Percentiles rank a stretch among this genome's conserved stretches.
Evolutionary conservation across 1,140 invertebrate species (phyloP).

Genomic region (Hydropsyche tenuis): DNA sequence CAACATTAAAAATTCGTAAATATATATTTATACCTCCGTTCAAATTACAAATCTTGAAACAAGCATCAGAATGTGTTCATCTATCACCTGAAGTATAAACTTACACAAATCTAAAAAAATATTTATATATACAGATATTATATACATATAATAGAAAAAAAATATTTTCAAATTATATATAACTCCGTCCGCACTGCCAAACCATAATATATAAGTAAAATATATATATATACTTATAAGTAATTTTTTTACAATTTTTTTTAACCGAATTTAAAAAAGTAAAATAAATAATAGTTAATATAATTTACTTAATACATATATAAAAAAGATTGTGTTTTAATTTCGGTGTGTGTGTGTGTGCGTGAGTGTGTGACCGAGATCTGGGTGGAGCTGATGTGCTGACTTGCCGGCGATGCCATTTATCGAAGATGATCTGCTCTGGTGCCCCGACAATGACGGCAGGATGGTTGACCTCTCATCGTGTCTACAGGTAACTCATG

Average conservation of each 20-base stretch:
- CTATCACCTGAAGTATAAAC: conserved; percentile 42
- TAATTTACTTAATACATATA: too few species aligned
- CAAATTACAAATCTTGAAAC: conserved; percentile 22
- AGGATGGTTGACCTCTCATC: conserved; percentile 89
- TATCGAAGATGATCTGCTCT: conserved; percentile 90
- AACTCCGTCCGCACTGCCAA: conserved; percentile 45
- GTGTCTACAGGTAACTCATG: conserved; percentile 77
- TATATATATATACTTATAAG: conserved; percentile 2
- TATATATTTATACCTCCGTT: conserved; percentile 12
- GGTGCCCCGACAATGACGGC: conserved; percentile 90
- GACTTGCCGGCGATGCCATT: conserved; percentile 85
- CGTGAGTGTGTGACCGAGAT: too few species aligned
- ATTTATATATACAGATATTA: not conserved
- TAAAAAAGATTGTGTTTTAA: too few species aligned
- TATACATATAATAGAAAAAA: conserved; percentile 15
- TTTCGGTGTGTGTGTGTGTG: too few species aligned
- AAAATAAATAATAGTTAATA: too few species aligned
- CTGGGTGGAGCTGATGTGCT: conserved; percentile 69
- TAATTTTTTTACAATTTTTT: conserved; percentile 11
- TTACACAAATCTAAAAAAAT: conserved; percentile 36
- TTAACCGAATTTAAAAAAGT: not conserved
- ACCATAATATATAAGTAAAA: conserved; percentile 25
- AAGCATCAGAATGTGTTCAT: conserved; percentile 48
- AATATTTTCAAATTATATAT: conserved; percentile 28
- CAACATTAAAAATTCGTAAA: conserved; percentile 17